These are phyloP conservation scores for Mythimna pallens DNA, from an alignment of 2,888 invertebrate genomes.

Conservation along the genomic window DNA sequence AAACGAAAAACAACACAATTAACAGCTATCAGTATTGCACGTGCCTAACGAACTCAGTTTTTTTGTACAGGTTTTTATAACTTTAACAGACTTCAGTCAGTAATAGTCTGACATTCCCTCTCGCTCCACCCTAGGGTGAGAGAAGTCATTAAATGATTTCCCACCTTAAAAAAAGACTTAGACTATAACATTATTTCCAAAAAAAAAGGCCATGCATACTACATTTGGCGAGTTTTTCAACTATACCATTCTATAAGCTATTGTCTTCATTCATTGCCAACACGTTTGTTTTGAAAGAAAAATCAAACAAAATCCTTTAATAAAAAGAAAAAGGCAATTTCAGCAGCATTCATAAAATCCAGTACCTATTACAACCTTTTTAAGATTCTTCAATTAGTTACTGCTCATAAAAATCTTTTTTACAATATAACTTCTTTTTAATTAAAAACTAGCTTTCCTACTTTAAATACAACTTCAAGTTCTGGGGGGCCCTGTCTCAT, in stretches of 20 bases:
- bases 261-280: not conserved
- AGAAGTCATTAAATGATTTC: too few relatives aligned
- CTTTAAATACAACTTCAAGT: constrained; percentile 7
- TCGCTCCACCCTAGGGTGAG: too few relatives aligned
- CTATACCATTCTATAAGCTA: not conserved
- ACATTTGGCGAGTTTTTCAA: not conserved
- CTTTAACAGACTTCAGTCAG: too few relatives aligned
- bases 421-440: not conserved
- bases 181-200: too few relatives aligned
- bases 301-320: not conserved
- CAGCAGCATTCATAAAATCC: not conserved
- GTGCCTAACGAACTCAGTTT: not conserved
- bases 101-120: too few relatives aligned
- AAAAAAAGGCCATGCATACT: not conserved
- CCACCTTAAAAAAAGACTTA: too few relatives aligned
- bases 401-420: not conserved
- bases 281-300: not conserved
- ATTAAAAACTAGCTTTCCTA: constrained; percentile 14
- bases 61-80: not conserved
- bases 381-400: not conserved
- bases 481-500: constrained; percentile 31
- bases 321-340: constrained; percentile 2
- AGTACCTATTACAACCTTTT: too few relatives aligned
- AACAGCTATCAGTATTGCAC: constrained; percentile 1
- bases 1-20: not conserved